phyloP scores from a whole-genome alignment of 2,113 vertebrate genomes.

The Pelusios castaneus region DNA sequence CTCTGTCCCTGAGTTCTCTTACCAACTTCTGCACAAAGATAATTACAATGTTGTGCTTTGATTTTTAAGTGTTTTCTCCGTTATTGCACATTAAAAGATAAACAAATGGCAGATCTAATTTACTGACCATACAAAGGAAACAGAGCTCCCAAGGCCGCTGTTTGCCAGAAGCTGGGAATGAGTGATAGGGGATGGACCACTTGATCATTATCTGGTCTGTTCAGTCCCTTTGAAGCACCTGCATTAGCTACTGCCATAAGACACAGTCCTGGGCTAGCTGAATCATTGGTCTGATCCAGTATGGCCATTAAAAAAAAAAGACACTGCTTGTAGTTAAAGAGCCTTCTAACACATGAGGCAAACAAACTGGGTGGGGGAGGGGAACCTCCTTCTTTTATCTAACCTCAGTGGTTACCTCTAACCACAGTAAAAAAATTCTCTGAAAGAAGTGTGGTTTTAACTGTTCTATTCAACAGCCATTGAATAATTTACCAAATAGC shows the following conservation, averaged over 20 bases:
- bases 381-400: not conserved
- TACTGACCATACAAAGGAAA: not conserved
- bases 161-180: too few relatives aligned
- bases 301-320: too few relatives aligned
- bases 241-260: not conserved
- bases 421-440: not conserved
- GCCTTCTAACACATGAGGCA: not conserved
- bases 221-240: not conserved
- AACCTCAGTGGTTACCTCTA: not conserved
- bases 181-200: too few relatives aligned
- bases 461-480: not conserved
- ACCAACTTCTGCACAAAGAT: not conserved
- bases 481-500: not conserved
- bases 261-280: too few relatives aligned
- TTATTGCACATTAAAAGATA: not conserved
- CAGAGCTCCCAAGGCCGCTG: not conserved
- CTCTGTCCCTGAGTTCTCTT: not conserved
- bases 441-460: not conserved
- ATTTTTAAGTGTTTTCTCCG: not conserved
- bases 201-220: too few relatives aligned
- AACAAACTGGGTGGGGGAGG: not conserved
- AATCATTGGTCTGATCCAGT: too few relatives aligned
- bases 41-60: not conserved
- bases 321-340: not conserved
- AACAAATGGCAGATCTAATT: not conserved